Base-by-base conservation (phyloP, 2,113 vertebrate species). In the Psittacara wagleri region DNA sequence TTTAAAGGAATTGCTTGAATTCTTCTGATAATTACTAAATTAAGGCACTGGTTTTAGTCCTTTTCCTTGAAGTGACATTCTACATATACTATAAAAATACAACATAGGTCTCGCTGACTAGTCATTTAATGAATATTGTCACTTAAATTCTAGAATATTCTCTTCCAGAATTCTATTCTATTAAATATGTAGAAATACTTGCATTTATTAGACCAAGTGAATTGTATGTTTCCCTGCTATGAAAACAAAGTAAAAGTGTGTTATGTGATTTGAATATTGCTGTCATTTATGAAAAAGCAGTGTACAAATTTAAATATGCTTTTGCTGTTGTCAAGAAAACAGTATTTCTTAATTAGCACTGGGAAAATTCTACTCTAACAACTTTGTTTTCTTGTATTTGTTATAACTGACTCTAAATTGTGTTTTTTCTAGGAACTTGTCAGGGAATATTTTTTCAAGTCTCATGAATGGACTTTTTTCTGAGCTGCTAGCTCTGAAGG, bases 401-500 rank as follows among this genome's bases (percentile, higher is more conserved):
- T 73, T 84, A 13, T 73, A 76, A 70, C 25, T 80, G 73, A 72
- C 14, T 19, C 13, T 62, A 89, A 94, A 51, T 67, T 62, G 14
- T 4, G 64, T 64, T 67, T 48, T 76, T 92, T 41, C 52, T 68
- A 99, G 99, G 95, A 99, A 99, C 97, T 96, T 99, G 90, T 99
- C 99, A 73, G 99, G 98, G 41, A 99, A 99, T 96, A 99, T 99
- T 86, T 99, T 99, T 97, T 99, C 99, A 95, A 98, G 98, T 48
- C 97, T 99, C 95, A 98, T 98, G 37, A 92, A 97, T 69, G 98
- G 98, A 95, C 97, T 99, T 49, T 99, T 99, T 92, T 97, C 98
- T 59, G 98, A 99, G 90, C 97, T 99, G 12, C 81, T 96, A 74
- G 97, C 98, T 90, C 97, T 99, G 75, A 97, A 98, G 98, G 98